Conservation (phyloP, 2,888 invertebrate genomes). For the Chloroclysta siterata region DNA sequence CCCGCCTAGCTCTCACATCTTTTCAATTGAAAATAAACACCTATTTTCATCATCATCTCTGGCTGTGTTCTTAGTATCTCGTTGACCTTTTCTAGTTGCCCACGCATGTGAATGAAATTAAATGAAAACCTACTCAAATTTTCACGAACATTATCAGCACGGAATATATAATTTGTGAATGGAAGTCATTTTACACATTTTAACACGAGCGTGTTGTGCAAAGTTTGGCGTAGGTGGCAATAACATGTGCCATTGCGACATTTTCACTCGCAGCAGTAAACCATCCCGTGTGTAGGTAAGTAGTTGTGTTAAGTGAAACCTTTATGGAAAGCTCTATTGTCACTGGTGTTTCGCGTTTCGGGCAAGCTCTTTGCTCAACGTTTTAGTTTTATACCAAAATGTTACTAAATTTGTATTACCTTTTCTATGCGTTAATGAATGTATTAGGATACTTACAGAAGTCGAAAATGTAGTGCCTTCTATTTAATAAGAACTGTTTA, state of each 20-base stretch:
- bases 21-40: neutral
- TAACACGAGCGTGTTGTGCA: constrained; percentile 5
- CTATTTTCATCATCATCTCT: neutral
- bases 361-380: neutral
- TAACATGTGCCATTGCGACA: constrained; percentile 11
- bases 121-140: neutral
- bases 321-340: constrained; percentile 48
- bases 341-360: neutral
- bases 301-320: constrained; percentile 51
- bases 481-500: no score
- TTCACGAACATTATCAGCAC: neutral
- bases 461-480: no score
- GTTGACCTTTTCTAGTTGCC: constrained; percentile 2
- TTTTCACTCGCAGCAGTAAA: constrained; percentile 9
- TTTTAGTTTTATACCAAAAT: no score
- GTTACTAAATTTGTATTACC: no score
- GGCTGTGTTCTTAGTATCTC: neutral
- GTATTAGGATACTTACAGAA: no score
- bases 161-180: constrained; percentile 15
- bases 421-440: no score
- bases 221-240: constrained; percentile 13
- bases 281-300: neutral
- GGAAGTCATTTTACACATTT: constrained; percentile 15
- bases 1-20: neutral
- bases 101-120: neutral